These are phyloP conservation scores for Periophthalmus magnuspinnatus DNA, from an alignment of 2,797 vertebrate genomes.

Conservation along the genomic window DNA sequence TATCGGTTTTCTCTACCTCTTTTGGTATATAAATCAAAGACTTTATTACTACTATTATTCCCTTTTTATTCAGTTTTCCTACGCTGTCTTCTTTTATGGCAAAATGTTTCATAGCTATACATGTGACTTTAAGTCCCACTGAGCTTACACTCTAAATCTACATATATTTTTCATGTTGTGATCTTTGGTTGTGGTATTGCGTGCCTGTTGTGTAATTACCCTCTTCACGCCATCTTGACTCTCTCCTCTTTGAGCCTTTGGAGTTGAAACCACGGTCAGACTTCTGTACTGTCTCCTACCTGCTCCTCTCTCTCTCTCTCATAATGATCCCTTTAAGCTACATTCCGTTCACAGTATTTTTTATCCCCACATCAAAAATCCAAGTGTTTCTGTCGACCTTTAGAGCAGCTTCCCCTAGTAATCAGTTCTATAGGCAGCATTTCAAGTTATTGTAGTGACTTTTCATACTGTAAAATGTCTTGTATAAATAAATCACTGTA, in stretches of 20 bases:
- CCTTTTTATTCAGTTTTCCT: too few relatives aligned
- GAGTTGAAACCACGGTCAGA: slow-evolving; percentile 7
- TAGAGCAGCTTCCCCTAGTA: background rate
- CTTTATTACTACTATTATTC: too few relatives aligned
- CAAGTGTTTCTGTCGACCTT: slow-evolving; percentile 1
- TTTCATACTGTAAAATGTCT: too few relatives aligned
- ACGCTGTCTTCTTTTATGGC: too few relatives aligned
- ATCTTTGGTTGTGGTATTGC: background rate
- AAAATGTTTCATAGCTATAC: too few relatives aligned
- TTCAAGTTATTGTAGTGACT: background rate
- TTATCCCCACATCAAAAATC: slow-evolving; percentile 5
- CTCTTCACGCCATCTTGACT: slow-evolving; percentile 1
- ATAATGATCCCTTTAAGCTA: slow-evolving; percentile 8
- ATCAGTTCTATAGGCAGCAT: background rate
- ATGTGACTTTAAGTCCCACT: too few relatives aligned
- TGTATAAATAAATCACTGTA: too few relatives aligned
- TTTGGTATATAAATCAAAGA: too few relatives aligned
- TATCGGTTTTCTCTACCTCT: too few relatives aligned
- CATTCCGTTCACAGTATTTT: background rate
- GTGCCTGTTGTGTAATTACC: background rate
- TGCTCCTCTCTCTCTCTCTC: background rate
- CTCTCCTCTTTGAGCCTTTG: background rate
- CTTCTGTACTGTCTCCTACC: background rate
- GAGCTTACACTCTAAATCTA: too few relatives aligned
- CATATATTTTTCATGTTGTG: too few relatives aligned